These are phyloP conservation scores for Pasiphila rectangulata DNA, from an alignment of 2,888 invertebrate species.

Conservation along the genomic window DNA sequence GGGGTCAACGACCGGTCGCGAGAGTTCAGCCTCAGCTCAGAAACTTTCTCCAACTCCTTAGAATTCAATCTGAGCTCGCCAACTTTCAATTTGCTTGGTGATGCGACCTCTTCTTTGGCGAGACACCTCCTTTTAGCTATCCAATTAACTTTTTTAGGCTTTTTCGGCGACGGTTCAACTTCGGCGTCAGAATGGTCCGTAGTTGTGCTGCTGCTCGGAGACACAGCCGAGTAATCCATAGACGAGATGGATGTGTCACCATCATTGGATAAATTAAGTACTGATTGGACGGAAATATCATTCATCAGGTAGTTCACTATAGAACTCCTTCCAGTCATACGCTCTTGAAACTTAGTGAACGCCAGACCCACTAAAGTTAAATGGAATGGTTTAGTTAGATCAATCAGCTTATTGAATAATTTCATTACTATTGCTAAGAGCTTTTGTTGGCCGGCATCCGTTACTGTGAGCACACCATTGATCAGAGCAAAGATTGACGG, in stretches of 20 bases:
- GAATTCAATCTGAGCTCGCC: slow-evolving; percentile 84
- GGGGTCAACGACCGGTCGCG: slow-evolving; percentile 71
- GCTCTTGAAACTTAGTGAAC: slow-evolving; percentile 89
- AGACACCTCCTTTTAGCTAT: slow-evolving; percentile 74
- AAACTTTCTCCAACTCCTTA: slow-evolving; percentile 81
- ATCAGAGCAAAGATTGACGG: slow-evolving; percentile 82
- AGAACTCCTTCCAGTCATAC: slow-evolving; percentile 84
- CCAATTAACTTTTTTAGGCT: slow-evolving; percentile 80
- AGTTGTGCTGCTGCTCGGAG: slow-evolving; percentile 72
- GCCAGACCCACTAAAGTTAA: slow-evolving; percentile 90
- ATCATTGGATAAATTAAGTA: slow-evolving; percentile 83
- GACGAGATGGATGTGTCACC: slow-evolving; percentile 71
- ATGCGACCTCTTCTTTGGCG: slow-evolving; percentile 79
- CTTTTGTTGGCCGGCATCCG: slow-evolving; percentile 82
- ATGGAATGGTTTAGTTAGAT: slow-evolving; percentile 87
- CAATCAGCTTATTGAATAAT: slow-evolving; percentile 87
- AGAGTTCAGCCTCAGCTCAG: slow-evolving; percentile 70
- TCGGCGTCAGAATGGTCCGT: slow-evolving; percentile 85
- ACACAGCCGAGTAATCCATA: slow-evolving; percentile 75
- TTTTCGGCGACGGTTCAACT: slow-evolving; percentile 88
- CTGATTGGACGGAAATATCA: slow-evolving; percentile 89
- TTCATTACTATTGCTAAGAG: slow-evolving; percentile 86
- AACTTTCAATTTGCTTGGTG: slow-evolving; percentile 85
- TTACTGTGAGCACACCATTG: slow-evolving; percentile 72
- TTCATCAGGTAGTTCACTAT: slow-evolving; percentile 88